A percentile compares a stretch with the other conserved stretches of the same genome.
Evolutionary conservation across 1,140 invertebrate species (phyloP).

Genomic region (Drosophila neocordata): DNA sequence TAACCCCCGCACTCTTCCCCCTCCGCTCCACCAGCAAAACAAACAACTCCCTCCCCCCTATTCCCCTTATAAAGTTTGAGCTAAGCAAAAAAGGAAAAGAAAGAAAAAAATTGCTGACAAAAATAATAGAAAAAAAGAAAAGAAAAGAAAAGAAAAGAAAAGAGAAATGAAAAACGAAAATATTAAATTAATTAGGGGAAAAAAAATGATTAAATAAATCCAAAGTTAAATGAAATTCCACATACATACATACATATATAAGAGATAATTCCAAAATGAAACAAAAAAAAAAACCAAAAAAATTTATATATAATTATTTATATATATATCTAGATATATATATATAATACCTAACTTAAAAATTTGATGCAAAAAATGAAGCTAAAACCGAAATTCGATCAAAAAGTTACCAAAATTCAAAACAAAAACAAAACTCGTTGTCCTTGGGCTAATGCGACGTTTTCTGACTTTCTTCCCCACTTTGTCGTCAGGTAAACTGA

Average conservation of each 20-base stretch:
- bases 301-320: slow-evolving; percentile 27
- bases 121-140: slow-evolving; percentile 24
- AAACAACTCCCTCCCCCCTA: too few relatives aligned
- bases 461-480: slow-evolving; percentile 82
- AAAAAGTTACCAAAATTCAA: slow-evolving; percentile 39
- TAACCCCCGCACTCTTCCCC: neutral
- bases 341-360: slow-evolving; percentile 39
- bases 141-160: slow-evolving; percentile 14
- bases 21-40: too few relatives aligned
- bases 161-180: slow-evolving; percentile 45
- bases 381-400: slow-evolving; percentile 43
- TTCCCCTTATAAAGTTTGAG: neutral
- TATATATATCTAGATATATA: slow-evolving; percentile 9
- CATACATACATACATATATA: slow-evolving; percentile 11
- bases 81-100: neutral
- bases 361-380: slow-evolving; percentile 81
- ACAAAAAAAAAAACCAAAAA: slow-evolving; percentile 20
- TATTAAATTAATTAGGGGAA: neutral
- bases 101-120: slow-evolving; percentile 10
- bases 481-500: slow-evolving; percentile 83
- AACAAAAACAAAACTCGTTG: slow-evolving; percentile 63
- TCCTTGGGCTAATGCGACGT: slow-evolving; percentile 83
- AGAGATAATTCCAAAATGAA: slow-evolving; percentile 22
- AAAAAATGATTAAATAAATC: slow-evolving; percentile 59
- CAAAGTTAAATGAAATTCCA: slow-evolving; percentile 71